Evolutionary conservation across 2,113 vertebrate species (phyloP).

Genomic region (Sebastes fasciatus): DNA sequence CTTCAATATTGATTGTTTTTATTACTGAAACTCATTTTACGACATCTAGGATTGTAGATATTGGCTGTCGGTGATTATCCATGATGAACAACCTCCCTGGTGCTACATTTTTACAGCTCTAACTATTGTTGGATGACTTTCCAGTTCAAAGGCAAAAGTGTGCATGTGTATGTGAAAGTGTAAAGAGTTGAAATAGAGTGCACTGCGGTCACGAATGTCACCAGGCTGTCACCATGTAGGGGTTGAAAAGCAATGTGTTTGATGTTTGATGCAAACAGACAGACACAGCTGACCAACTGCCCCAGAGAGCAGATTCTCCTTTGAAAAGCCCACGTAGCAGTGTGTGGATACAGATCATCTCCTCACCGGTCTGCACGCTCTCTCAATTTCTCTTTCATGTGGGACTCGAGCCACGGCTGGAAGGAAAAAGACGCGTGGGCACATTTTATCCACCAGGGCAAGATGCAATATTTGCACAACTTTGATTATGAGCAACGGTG

Average conservation of each 20-base stretch:
- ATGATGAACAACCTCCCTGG: background rate
- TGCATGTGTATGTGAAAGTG: background rate
- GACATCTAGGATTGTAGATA: background rate
- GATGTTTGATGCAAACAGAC: slow-evolving; percentile 32
- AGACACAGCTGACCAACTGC: slow-evolving; percentile 42
- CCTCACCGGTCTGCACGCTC: slow-evolving; percentile 25
- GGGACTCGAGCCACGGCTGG: slow-evolving; percentile 22
- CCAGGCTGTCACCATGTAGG: background rate
- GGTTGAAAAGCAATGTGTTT: background rate
- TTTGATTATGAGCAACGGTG: slow-evolving; percentile 45
- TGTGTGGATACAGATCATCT: slow-evolving; percentile 33
- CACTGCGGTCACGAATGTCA: slow-evolving; percentile 9
- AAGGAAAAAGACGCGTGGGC: slow-evolving; percentile 40
- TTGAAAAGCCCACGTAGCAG: background rate
- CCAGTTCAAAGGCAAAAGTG: background rate
- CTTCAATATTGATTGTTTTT: background rate
- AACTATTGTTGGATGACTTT: background rate
- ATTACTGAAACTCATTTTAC: background rate
- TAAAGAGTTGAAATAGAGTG: slow-evolving; percentile 4
- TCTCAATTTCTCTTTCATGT: slow-evolving; percentile 10
- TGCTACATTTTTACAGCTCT: background rate
- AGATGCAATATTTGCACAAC: slow-evolving; percentile 43
- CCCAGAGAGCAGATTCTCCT: slow-evolving; percentile 42
- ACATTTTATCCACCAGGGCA: slow-evolving; percentile 21
- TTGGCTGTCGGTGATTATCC: background rate